Base-by-base conservation (phyloP, 1,140 invertebrate genomes). In the Hydropsyche tenuis region DNA sequence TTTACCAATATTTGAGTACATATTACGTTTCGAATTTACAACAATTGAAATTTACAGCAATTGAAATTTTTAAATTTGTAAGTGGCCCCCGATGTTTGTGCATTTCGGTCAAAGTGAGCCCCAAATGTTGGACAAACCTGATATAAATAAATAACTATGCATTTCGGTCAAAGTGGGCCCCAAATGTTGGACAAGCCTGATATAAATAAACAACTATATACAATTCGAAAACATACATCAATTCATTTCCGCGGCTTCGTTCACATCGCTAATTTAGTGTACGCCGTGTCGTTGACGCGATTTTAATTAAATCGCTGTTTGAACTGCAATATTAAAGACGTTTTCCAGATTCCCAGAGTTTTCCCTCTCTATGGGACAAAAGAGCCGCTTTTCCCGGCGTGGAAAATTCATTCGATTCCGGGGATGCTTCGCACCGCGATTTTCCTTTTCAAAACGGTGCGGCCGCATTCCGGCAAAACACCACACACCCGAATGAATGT, bases 301-400 rank as follows among this genome's bases (percentile, higher is more conserved):
- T 73, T 76, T 76, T 76, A 76, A 76, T 76, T 76, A 76, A 76
- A 76, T 76, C 72, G 56, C 56, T 76, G 75, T 76, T 76, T 76
- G 75, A 73, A 76, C 73, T 76, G 60, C 70, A 75, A 73, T 69
- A 73, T 65, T 62, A 69, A 65, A 76, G 72, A 76, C 75, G 56
- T 73, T 70, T 76, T 71, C 60, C 46, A 43, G 65, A 68, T 68
- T 68, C 65, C 23, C 23, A 1, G 48, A 27, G 2, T 62, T 62
- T 25, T 30, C 20, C 43, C 65, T 37, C 14, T n/a, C 60, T 22
- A 43, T n/a, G 5, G 42, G 30, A 65, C 63, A 65, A 65, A 48
- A 43, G 65, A 30, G 16, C 20, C 9, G 30, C 30, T 37, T 37
- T 37, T 48, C 45, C 9, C 45, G 22, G 14, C n/a, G 22, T 9